Conservation (phyloP, 2,888 invertebrate genomes). For the Unio delphinus region DNA sequence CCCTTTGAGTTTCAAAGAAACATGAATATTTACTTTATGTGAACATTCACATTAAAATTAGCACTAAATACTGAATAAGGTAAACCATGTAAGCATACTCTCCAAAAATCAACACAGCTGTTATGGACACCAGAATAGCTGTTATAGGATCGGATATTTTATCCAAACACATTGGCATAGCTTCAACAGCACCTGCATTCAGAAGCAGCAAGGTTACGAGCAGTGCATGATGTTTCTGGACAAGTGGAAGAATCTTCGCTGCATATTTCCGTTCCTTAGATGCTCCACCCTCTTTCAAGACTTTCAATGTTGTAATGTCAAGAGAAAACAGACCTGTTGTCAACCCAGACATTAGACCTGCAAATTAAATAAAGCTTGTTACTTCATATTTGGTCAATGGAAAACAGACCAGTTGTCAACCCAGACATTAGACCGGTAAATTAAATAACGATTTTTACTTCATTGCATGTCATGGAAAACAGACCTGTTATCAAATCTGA, state of each 20-base stretch:
- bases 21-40: too few species aligned
- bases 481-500: slow-evolving; percentile 70
- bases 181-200: slow-evolving; percentile 69
- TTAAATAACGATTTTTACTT: not conserved
- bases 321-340: slow-evolving; percentile 69
- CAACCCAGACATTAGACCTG: slow-evolving; percentile 70
- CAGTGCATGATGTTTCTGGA: slow-evolving; percentile 67
- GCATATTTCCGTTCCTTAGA: slow-evolving; percentile 64
- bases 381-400: slow-evolving; percentile 58
- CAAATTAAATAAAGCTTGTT: slow-evolving; percentile 10
- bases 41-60: too few species aligned
- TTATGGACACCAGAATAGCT: slow-evolving; percentile 67
- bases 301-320: slow-evolving; percentile 64
- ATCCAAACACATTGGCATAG: slow-evolving; percentile 71
- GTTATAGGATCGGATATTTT: slow-evolving; percentile 65
- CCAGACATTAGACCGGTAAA: slow-evolving; percentile 69
- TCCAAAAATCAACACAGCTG: slow-evolving; percentile 70
- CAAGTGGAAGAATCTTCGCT: slow-evolving; percentile 62
- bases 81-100: slow-evolving; percentile 60
- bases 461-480: slow-evolving; percentile 66
- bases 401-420: slow-evolving; percentile 69
- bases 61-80: too few species aligned
- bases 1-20: too few species aligned
- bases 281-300: slow-evolving; percentile 65
- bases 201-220: slow-evolving; percentile 69